Evolutionary conservation across 2,797 vertebrate species (phyloP).

Genomic region (Coendou prehensilis): DNA sequence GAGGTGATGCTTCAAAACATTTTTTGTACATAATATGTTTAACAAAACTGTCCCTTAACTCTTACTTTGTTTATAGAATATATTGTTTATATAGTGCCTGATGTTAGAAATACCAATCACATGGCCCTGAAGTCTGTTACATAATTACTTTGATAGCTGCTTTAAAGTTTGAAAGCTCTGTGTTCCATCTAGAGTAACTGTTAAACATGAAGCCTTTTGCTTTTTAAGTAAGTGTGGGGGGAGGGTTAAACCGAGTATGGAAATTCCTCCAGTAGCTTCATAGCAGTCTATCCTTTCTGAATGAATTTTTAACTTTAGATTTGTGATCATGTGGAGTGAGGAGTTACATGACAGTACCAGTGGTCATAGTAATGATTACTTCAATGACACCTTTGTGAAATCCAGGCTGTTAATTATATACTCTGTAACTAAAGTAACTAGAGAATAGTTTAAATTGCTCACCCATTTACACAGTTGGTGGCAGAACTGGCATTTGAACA

Average conservation of each 20-base stretch:
- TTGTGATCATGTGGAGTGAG: background rate
- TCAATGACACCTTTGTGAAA: background rate
- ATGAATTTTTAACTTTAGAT: background rate
- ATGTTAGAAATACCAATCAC: background rate
- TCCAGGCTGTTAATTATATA: background rate
- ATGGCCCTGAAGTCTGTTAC: background rate
- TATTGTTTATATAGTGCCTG: background rate
- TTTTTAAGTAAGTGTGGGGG: background rate
- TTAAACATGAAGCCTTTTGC: background rate
- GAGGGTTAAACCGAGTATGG: background rate
- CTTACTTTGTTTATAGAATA: background rate
- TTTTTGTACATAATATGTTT: background rate
- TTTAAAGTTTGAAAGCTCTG: background rate
- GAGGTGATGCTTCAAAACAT: background rate
- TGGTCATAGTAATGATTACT: background rate
- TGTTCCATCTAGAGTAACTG: background rate
- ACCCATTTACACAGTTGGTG: background rate
- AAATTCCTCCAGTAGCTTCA: background rate
- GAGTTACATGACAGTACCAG: background rate
- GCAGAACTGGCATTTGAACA: background rate
- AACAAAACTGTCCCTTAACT: constrained; percentile 18
- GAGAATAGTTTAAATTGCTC: background rate
- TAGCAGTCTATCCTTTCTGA: background rate
- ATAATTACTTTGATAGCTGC: background rate
- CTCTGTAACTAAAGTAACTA: background rate